Evolutionary conservation across 2,113 vertebrate species (phyloP).

Genomic region (Burhinus bistriatus): DNA sequence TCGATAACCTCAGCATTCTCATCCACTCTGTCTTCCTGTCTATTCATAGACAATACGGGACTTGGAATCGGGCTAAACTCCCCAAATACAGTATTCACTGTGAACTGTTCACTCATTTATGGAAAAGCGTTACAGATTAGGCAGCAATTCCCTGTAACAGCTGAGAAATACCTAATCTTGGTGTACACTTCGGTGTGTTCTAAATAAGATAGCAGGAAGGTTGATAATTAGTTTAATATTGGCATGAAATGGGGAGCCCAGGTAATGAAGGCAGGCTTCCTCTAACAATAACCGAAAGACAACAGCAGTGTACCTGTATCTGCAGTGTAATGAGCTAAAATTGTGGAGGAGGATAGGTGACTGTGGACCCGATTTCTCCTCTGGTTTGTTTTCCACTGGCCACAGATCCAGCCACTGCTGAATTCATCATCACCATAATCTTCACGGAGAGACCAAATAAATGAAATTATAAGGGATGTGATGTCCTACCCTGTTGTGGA

Average conservation of each 20-base stretch:
- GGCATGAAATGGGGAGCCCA: not conserved
- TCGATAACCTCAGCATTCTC: not conserved
- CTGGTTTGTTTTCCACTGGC: not conserved
- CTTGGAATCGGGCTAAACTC: not conserved
- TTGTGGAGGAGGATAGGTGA: not conserved
- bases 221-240: not conserved
- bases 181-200: not conserved
- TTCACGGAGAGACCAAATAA: not conserved
- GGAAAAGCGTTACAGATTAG: not conserved
- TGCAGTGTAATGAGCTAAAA: not conserved
- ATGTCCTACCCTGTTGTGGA: not conserved
- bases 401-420: not conserved
- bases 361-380: not conserved
- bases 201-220: not conserved
- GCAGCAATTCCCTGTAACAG: not conserved
- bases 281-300: not conserved
- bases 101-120: not conserved
- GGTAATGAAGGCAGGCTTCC: not conserved
- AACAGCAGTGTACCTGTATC: not conserved
- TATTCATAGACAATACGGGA: not conserved
- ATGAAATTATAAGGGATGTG: not conserved
- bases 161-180: not conserved
- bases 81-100: not conserved
- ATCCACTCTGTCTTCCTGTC: slow-evolving; percentile 30
- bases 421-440: not conserved